A percentile compares a stretch with the other conserved stretches of the same genome.
Conservation (phyloP, 2,113 vertebrate genomes). For the Carassius auratus region DNA sequence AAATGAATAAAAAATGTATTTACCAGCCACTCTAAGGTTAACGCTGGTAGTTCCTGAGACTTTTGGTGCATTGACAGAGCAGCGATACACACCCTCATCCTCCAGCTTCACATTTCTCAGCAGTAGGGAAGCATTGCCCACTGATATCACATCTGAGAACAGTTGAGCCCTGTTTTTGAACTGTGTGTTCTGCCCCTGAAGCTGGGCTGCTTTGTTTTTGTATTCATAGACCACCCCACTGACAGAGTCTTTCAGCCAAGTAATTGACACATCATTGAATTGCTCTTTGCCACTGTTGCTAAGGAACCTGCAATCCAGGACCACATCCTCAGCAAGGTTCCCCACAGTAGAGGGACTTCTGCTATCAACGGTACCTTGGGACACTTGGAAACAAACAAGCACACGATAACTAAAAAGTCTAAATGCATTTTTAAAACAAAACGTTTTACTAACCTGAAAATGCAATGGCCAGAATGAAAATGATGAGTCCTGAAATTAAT, state of each 20-base stretch:
- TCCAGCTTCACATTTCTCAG: slow-evolving; percentile 45
- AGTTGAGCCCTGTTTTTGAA: slow-evolving; percentile 54
- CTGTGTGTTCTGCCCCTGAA: slow-evolving; percentile 55
- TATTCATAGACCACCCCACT: slow-evolving; percentile 60
- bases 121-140: slow-evolving; percentile 62
- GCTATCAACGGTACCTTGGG: slow-evolving; percentile 47
- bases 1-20: neutral
- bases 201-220: slow-evolving; percentile 47
- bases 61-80: slow-evolving; percentile 52
- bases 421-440: neutral
- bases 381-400: slow-evolving; percentile 11
- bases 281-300: neutral
- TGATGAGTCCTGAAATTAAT: slow-evolving; percentile 55
- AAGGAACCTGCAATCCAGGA: slow-evolving; percentile 57
- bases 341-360: slow-evolving; percentile 47
- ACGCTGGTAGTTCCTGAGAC: slow-evolving; percentile 52
- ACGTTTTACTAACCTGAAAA: slow-evolving; percentile 57
- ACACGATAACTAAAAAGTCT: neutral
- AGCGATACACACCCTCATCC: slow-evolving; percentile 57
- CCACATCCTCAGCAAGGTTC: slow-evolving; percentile 51
- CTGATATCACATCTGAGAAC: slow-evolving; percentile 44
- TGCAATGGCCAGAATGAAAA: slow-evolving; percentile 60
- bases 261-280: slow-evolving; percentile 46
- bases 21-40: slow-evolving; percentile 61
- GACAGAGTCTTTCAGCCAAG: slow-evolving; percentile 57